Percentiles rank a stretch among this genome's conserved stretches.
Conservation (phyloP, 2,113 vertebrate genomes). For the Fulmarus glacialis region DNA sequence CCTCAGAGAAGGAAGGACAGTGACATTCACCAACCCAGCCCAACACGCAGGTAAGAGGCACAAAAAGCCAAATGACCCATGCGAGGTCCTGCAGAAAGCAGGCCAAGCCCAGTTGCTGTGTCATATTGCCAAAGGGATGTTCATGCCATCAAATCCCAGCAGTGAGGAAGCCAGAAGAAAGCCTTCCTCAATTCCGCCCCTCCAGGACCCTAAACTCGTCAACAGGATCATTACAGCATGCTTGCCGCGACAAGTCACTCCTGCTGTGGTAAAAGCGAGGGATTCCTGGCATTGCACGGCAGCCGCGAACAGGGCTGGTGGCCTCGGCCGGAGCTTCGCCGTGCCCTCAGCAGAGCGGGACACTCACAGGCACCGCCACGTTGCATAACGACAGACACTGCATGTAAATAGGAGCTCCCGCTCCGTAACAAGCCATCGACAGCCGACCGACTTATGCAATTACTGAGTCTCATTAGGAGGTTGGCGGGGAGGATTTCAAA, state of each 20-base stretch:
- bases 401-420: not conserved
- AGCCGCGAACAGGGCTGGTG: not conserved
- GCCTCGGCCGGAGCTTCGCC: not conserved
- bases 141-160: not conserved
- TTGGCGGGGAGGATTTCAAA: not conserved
- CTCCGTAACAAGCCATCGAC: not conserved
- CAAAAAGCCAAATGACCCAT: fast-evolving
- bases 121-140: not conserved
- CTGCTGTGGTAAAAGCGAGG: not conserved
- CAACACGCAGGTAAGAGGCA: not conserved
- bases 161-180: not conserved
- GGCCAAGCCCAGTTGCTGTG: not conserved
- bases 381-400: not conserved
- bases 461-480: not conserved
- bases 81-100: not conserved
- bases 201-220: not conserved
- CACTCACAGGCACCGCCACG: not conserved
- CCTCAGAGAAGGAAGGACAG: not conserved
- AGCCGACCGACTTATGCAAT: not conserved
- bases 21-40: not conserved
- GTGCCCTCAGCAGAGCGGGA: not conserved
- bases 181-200: not conserved
- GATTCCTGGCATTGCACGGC: not conserved
- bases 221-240: not conserved
- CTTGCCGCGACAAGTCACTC: not conserved